Evolutionary conservation across 1,140 invertebrate genomes (phyloP).

Genomic region (Caenorhabditis tropicalis): DNA sequence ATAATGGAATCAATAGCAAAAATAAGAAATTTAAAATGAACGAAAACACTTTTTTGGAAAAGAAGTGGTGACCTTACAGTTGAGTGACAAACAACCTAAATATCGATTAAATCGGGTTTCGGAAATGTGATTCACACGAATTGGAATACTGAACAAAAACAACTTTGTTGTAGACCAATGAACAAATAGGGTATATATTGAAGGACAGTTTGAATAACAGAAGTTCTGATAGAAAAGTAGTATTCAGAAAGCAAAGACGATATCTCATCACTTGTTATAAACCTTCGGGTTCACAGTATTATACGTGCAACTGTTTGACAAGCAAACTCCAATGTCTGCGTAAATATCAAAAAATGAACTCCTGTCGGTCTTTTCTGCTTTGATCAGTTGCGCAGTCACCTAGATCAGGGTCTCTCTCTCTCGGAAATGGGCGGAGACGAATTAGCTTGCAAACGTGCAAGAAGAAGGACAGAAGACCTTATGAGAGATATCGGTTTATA

Average conservation of each 20-base stretch:
- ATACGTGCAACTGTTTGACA: background rate
- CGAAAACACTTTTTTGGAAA: background rate
- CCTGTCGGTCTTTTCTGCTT: background rate
- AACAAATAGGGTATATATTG: background rate
- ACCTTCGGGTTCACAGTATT: too few species aligned
- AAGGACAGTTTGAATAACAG: background rate
- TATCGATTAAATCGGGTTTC: background rate
- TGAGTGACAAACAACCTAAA: background rate
- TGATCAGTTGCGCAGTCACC: background rate
- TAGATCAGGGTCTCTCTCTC: background rate
- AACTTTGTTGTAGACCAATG: background rate
- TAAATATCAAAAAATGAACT: background rate
- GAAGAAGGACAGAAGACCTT: background rate
- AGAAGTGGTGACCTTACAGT: background rate
- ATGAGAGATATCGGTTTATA: background rate
- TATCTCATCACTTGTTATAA: background rate
- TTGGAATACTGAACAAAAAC: background rate
- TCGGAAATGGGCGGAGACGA: background rate
- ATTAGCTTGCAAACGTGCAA: background rate
- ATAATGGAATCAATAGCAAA: background rate
- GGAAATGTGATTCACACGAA: background rate
- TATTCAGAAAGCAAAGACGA: background rate
- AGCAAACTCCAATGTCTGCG: background rate
- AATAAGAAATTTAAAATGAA: background rate
- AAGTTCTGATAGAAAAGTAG: background rate